A percentile compares a stretch with the other conserved stretches of the same genome.
phyloP scores from a whole-genome alignment of 2,888 invertebrate species.

The Andrena trimmerana region DNA sequence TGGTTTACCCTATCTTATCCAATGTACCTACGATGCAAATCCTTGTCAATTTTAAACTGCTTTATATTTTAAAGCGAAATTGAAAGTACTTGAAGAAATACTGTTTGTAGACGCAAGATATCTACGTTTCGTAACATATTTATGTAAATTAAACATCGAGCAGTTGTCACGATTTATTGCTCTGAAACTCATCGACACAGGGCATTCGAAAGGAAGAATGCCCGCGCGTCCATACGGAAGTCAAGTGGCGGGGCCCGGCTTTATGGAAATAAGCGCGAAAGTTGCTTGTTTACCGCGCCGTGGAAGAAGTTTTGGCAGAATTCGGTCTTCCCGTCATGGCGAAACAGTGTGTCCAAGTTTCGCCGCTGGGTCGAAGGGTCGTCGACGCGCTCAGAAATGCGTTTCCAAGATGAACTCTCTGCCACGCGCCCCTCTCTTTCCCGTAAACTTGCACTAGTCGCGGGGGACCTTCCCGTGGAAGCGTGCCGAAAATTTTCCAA shows the following conservation, averaged over 20 bases:
- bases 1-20: too few relatives aligned
- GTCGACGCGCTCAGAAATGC: constrained; percentile 68
- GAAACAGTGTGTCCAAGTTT: constrained; percentile 64
- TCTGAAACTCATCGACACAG: background rate
- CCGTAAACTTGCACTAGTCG: constrained; percentile 35
- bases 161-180: too few relatives aligned
- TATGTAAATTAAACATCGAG: too few relatives aligned
- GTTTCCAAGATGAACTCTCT: constrained; percentile 67
- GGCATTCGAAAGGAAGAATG: background rate
- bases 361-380: constrained; percentile 59
- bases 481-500: constrained; percentile 49
- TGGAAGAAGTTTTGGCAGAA: constrained; percentile 67
- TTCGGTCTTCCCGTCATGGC: constrained; percentile 55
- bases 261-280: constrained; percentile 69
- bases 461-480: background rate
- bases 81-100: too few relatives aligned
- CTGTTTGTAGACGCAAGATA: too few relatives aligned
- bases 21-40: too few relatives aligned
- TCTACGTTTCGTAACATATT: too few relatives aligned
- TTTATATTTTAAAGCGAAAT: too few relatives aligned
- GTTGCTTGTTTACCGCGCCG: constrained; percentile 62
- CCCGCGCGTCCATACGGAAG: constrained; percentile 22
- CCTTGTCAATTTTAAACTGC: too few relatives aligned
- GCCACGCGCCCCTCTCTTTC: background rate
- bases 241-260: constrained; percentile 63